Base-by-base conservation (phyloP, 2,113 vertebrate genomes). In the Panurus biarmicus region DNA sequence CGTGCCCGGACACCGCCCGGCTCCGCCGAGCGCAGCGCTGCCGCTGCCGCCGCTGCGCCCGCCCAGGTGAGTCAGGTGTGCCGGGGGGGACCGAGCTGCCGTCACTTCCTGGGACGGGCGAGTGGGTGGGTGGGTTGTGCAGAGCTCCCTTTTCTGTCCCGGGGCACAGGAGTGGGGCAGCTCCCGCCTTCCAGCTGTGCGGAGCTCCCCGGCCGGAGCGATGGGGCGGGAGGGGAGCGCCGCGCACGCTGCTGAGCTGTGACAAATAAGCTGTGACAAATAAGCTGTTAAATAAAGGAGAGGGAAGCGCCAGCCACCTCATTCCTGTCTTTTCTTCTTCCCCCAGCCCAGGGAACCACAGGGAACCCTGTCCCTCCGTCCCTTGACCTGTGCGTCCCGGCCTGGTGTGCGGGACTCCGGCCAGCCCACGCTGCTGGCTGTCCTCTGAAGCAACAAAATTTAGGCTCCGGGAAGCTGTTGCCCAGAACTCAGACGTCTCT, bases 41-140 rank as follows among this genome's bases (percentile, higher is more conserved):
- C 44, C 36, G 7, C 71, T 6, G 17, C 64, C 61, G 5, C 65
- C 35, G 33, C 28, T 2, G 50, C 56, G 93, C 97, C 97, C 96
- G 85, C 93, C 96, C 98, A 98, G 98, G 98, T 98, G 96, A 97
- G 67, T 57, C 98, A 99, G 86, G 86, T 67, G 86, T 93, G 91
- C n/a, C 81, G 12, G 16, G 21, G 21, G n/a, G 31, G 9, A 12
- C 12, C 2, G 29, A 26, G 9, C 15, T 96, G 97, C 93, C 97
- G 88, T 98, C 98, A 99, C 94, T 97, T 98, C 98, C 98, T 97
- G 95, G 87, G 94, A 3, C 29, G 67, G 67, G 12, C 78, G 1
- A 20, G 13, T n/a, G n/a, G n/a, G n/a, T n/a, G 0, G 58, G 10
- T 24, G 66, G 51, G 23, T 12, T 17, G 2, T 9, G 5, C 56